Evolutionary conservation across 2,797 vertebrate genomes (phyloP).

Genomic region (Lycodopsis pacificus): DNA sequence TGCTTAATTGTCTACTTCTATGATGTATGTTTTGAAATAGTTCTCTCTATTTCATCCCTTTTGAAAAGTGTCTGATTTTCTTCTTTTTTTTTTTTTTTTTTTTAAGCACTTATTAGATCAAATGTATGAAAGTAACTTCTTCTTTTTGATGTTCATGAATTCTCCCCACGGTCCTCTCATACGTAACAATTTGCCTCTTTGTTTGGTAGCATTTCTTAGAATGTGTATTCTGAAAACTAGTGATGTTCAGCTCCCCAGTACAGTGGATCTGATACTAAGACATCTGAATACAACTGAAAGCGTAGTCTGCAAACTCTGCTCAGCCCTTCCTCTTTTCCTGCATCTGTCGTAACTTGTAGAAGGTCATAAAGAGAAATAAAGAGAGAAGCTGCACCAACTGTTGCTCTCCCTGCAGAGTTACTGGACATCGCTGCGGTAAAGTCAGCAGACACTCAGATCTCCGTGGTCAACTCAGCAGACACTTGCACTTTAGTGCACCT

Average conservation of each 20-base stretch:
- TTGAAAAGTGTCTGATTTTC: background rate
- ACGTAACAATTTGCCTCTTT: background rate
- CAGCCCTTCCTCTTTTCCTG: conserved; percentile 10
- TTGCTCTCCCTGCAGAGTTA: no score
- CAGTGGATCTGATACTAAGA: conserved; percentile 20
- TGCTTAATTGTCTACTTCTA: background rate
- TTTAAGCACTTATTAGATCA: background rate
- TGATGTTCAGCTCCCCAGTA: background rate
- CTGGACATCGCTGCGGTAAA: no score
- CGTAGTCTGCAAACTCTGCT: background rate
- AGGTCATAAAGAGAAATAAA: background rate
- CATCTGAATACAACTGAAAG: conserved; percentile 8
- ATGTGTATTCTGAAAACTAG: background rate
- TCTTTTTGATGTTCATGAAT: conserved; percentile 18
- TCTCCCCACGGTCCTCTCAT: background rate
- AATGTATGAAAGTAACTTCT: conserved; percentile 10
- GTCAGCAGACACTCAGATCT: no score
- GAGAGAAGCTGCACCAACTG: no score
- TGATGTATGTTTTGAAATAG: background rate
- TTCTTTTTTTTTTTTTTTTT: background rate
- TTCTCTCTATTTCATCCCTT: background rate
- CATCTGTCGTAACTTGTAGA: background rate
- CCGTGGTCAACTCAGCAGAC: no score
- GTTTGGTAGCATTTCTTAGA: background rate
- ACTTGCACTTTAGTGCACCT: no score